Conservation (phyloP, 2,888 invertebrate genomes). For the Aspidapion aeneum region DNA sequence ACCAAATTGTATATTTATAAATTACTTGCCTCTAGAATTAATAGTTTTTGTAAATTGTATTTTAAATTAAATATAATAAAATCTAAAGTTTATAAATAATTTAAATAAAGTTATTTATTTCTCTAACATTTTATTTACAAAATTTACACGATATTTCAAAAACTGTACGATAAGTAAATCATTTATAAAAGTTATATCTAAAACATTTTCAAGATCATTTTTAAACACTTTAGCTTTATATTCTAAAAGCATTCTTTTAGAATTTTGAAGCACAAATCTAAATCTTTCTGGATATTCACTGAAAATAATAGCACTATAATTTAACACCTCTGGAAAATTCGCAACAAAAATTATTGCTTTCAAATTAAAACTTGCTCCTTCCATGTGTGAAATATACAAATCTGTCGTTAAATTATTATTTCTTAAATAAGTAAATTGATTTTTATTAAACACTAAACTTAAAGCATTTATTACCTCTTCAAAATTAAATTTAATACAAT, state of each 20-base stretch:
- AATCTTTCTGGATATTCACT: conserved; percentile 32
- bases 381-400: conserved; percentile 60
- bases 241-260: conserved; percentile 13
- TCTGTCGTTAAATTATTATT: conserved; percentile 54
- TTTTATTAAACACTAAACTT: conserved; percentile 31
- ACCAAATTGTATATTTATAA: too few relatives aligned
- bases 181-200: neutral
- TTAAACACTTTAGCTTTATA: conserved; percentile 20
- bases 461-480: conserved; percentile 32
- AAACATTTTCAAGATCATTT: conserved; percentile 12
- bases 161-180: neutral
- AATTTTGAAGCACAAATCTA: conserved; percentile 3
- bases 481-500: conserved; percentile 27
- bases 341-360: too few relatives aligned
- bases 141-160: neutral
- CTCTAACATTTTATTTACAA: neutral
- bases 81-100: too few relatives aligned
- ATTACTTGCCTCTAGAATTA: too few relatives aligned
- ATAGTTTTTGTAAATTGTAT: too few relatives aligned
- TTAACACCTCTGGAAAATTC: conserved; percentile 23
- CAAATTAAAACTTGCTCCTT: conserved; percentile 67
- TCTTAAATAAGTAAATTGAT: conserved; percentile 58
- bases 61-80: too few relatives aligned
- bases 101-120: too few relatives aligned
- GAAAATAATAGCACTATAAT: conserved; percentile 29